A percentile compares a stretch with the other conserved stretches of the same genome.
Evolutionary conservation across 2,888 invertebrate genomes (phyloP).

Genomic region (Dynastes hyllus): DNA sequence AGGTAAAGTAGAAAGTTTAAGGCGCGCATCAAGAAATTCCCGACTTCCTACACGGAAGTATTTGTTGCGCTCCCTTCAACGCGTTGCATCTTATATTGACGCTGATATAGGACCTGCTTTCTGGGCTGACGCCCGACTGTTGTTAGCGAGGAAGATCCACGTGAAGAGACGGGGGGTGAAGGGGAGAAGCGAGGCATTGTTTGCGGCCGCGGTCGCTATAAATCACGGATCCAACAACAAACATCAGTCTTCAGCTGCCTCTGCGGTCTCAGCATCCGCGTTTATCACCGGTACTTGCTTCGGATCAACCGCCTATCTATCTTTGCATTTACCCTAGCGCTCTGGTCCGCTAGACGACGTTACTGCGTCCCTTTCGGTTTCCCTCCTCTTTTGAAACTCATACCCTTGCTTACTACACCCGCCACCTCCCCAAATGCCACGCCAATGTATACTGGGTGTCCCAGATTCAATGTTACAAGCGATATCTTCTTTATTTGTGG

Average conservation of each 20-base stretch:
- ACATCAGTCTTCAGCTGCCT: constrained; percentile 68
- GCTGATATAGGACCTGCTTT: constrained; percentile 57
- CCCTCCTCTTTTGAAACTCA: not conserved
- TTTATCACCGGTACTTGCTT: constrained; percentile 70
- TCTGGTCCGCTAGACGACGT: constrained; percentile 49
- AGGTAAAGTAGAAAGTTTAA: constrained; percentile 50
- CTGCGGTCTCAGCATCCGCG: constrained; percentile 68
- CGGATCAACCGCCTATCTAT: constrained; percentile 70
- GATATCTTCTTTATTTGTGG: no score
- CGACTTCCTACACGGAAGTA: constrained; percentile 38
- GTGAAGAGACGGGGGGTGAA: constrained; percentile 11
- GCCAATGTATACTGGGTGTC: no score
- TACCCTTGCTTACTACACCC: not conserved
- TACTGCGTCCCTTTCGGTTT: not conserved
- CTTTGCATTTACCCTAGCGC: constrained; percentile 60
- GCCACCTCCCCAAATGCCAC: not conserved
- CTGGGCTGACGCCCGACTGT: constrained; percentile 28
- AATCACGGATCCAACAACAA: constrained; percentile 70
- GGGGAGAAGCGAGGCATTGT: constrained; percentile 59
- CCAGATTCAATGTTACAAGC: no score
- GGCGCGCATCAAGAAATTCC: constrained; percentile 47
- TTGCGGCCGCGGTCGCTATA: constrained; percentile 68
- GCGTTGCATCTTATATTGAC: constrained; percentile 57
- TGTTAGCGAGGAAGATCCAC: constrained; percentile 20
- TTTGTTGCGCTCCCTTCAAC: constrained; percentile 43